Evolutionary conservation across 1,140 invertebrate species (phyloP), one percentile per base, ranked within the genome.

Genomic region (Nephila pilipes): DNA sequence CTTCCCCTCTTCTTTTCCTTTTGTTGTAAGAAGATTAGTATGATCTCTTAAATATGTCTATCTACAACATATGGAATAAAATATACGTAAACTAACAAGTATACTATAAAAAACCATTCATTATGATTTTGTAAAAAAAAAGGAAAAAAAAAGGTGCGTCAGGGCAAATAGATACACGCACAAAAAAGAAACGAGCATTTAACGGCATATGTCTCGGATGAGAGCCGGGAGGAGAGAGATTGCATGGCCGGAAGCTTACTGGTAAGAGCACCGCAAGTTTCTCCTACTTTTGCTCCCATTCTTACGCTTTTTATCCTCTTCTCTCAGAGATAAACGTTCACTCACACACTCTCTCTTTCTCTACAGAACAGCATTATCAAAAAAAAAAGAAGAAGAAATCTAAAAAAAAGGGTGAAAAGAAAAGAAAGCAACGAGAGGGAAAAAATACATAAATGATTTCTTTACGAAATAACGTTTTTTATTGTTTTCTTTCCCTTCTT

Each of bases 261-360:
- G 29, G 80, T 29, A 46, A 55, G 22, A 54, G 80, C n/a, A 25
- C 85, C 54, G n/a, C 25, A 63, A 60, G 55, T 87, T 87, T 57
- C 32, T 55, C 25, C 85, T 54, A 60, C 58, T 87, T 87, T 87
- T 10, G n/a, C 25, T 32, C 32, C 80, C 36, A 46, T 83, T 55
- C 80, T 29, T 79, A 25, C 69, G 29, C 46, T 83, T 83, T 83
- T 83, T 83, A 87, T 87, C 85, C 85, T 60, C 55, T 60, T 87
- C 22, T 60, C 55, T 60, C 57, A 60, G n/a, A 83, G 85, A 87
- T 87, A 87, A 87, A 87, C 85, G 85, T 32, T 63, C 57, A 2
- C 58, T 36, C 38, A 5, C 22, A 32, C 22, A 55, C 46, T 36
- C 12, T 46, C 46, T 46, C 46, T 46, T 46, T 10, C 46, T 46